Conservation (phyloP, 2,888 invertebrate genomes). For the Sarcophaga subvicina region DNA sequence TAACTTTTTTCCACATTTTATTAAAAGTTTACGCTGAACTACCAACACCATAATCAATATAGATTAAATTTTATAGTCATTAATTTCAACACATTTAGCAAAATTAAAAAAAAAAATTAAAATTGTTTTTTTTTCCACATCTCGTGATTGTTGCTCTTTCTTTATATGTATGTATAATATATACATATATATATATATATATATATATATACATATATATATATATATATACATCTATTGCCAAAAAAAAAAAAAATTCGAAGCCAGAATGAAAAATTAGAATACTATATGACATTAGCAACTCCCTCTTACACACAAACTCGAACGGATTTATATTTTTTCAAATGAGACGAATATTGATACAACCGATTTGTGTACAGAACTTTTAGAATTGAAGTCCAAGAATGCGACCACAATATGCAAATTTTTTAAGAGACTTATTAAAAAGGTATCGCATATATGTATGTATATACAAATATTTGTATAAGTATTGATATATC, state of each 20-base stretch:
- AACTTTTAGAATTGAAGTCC: conserved; percentile 53
- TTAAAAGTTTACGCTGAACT: neutral
- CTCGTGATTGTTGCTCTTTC: neutral
- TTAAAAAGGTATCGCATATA: neutral
- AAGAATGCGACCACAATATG: conserved; percentile 58
- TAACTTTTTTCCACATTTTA: neutral
- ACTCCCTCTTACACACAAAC: conserved; percentile 52
- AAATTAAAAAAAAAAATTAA: neutral
- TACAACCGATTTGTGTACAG: conserved; percentile 43
- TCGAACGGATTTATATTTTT: neutral
- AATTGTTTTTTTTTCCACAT: too few species aligned
- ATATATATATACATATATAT: neutral
- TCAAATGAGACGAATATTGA: conserved; percentile 45
- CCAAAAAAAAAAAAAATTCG: conserved; percentile 32
- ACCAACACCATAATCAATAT: conserved; percentile 1
- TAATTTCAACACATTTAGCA: neutral
- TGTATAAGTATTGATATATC: neutral
- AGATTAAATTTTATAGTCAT: neutral
- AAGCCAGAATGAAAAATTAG: conserved; percentile 17
- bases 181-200: neutral
- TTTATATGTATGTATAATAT: neutral
- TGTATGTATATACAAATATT: neutral
- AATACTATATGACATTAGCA: conserved; percentile 46
- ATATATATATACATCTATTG: neutral
- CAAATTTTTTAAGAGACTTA: conserved; percentile 50